These are phyloP conservation scores for Sylvia borin DNA, from an alignment of 2,797 vertebrate species.

Conservation along the genomic window DNA sequence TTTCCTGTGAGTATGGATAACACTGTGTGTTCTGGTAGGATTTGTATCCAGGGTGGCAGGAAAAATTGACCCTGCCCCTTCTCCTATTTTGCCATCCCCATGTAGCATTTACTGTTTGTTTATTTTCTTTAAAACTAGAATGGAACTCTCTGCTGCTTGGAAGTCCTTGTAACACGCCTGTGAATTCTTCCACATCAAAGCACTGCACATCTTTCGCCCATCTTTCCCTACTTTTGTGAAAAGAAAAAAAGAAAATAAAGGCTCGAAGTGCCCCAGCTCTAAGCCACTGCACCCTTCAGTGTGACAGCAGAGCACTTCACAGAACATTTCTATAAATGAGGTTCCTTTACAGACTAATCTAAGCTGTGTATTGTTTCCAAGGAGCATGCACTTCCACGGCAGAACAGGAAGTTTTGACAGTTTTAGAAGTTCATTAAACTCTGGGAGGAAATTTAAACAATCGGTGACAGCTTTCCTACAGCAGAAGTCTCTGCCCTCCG, in stretches of 20 bases:
- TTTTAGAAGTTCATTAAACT: slow-evolving; percentile 69
- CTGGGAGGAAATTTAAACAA: slow-evolving; percentile 51
- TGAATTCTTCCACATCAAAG: neutral
- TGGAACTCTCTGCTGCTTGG: neutral
- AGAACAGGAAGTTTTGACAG: slow-evolving; percentile 61
- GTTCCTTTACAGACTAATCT: slow-evolving; percentile 47
- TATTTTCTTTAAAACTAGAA: neutral
- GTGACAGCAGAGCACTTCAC: neutral
- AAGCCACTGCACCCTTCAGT: neutral
- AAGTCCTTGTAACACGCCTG: neutral
- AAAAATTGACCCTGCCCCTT: neutral
- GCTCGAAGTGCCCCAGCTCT: neutral
- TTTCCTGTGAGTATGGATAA: neutral
- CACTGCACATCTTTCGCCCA: neutral
- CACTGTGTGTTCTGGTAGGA: rapidly evolving
- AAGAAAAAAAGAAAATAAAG: neutral
- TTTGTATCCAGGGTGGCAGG: neutral
- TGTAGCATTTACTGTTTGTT: neutral
- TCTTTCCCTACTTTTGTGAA: neutral
- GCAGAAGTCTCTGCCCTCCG: neutral
- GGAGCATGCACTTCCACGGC: slow-evolving; percentile 47
- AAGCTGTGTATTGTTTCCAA: slow-evolving; percentile 49
- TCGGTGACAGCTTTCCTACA: slow-evolving; percentile 13
- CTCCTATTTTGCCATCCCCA: neutral
- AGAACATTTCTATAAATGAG: neutral